phyloP scores from a whole-genome alignment of 2,113 vertebrate genomes.

The Oenanthe melanoleuca region DNA sequence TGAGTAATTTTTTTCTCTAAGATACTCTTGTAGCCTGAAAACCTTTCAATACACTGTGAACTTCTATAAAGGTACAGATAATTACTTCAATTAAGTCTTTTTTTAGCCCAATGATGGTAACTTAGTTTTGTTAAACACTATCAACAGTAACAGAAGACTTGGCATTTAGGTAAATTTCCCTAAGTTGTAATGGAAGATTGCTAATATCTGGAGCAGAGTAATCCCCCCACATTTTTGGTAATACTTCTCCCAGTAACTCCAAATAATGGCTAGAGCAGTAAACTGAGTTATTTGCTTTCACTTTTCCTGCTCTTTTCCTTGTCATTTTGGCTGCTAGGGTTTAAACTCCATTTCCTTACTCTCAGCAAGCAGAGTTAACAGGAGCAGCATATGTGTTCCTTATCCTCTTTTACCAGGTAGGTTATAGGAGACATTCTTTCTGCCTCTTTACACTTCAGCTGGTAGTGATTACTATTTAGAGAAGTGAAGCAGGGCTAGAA shows the following conservation, averaged over 20 bases:
- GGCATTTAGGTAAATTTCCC: neutral
- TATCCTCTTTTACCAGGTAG: neutral
- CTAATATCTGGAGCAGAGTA: neutral
- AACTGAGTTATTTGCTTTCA: neutral
- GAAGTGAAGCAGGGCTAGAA: neutral
- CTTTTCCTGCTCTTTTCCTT: neutral
- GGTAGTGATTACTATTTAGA: neutral
- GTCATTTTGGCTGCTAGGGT: neutral
- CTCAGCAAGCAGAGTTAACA: neutral
- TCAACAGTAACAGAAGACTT: neutral
- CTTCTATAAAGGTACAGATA: neutral
- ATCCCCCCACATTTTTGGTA: neutral
- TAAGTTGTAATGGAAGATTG: neutral
- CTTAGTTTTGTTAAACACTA: neutral
- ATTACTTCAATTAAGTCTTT: neutral
- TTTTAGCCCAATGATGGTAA: neutral
- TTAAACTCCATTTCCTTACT: neutral
- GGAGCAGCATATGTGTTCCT: neutral
- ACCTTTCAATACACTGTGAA: neutral
- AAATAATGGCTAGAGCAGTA: neutral
- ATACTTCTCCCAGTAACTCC: neutral
- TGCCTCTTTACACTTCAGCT: neutral
- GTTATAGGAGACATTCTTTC: neutral
- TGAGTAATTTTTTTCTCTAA: neutral
- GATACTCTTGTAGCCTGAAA: neutral